Conservation (phyloP, 2,888 invertebrate species). For the Cylloceria caligata region DNA sequence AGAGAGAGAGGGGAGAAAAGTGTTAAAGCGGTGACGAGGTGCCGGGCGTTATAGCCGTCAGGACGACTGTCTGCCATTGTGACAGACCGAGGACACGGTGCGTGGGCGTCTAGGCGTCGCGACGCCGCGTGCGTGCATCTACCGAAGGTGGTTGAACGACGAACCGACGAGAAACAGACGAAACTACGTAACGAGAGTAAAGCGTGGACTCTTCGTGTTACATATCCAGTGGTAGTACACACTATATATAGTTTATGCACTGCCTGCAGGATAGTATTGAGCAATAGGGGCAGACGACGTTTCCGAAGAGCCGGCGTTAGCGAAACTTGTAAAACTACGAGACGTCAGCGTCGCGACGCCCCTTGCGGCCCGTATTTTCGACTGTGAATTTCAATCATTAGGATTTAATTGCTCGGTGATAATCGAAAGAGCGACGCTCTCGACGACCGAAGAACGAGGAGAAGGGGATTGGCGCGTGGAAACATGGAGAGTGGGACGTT, state of each 20-base stretch:
- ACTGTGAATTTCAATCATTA: too few species aligned
- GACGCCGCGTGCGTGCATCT: slow-evolving; percentile 65
- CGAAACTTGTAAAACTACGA: too few species aligned
- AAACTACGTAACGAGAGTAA: slow-evolving; percentile 38
- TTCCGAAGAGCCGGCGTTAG: slow-evolving; percentile 51
- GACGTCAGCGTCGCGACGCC: too few species aligned
- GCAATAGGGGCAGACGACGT: slow-evolving; percentile 60
- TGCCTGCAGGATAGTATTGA: slow-evolving; percentile 4
- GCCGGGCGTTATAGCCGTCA: slow-evolving; percentile 50
- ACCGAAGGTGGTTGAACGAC: slow-evolving; percentile 64
- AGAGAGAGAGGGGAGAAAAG: neutral
- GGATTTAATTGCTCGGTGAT: neutral
- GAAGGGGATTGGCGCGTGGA: slow-evolving; percentile 61
- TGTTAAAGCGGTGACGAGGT: slow-evolving; percentile 42
- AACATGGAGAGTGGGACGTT: slow-evolving; percentile 79
- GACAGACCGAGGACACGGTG: slow-evolving; percentile 57
- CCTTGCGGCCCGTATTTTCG: neutral
- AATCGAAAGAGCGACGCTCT: slow-evolving; percentile 23
- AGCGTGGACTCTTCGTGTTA: slow-evolving; percentile 40
- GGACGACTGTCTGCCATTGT: slow-evolving; percentile 64
- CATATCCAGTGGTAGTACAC: neutral
- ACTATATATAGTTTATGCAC: neutral
- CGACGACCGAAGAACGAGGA: slow-evolving; percentile 8
- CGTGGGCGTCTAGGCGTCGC: slow-evolving; percentile 67
- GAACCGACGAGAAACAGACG: slow-evolving; percentile 24